These are phyloP conservation scores for Rana temporaria DNA, from an alignment of 2,113 vertebrate genomes.

Conservation along the genomic window DNA sequence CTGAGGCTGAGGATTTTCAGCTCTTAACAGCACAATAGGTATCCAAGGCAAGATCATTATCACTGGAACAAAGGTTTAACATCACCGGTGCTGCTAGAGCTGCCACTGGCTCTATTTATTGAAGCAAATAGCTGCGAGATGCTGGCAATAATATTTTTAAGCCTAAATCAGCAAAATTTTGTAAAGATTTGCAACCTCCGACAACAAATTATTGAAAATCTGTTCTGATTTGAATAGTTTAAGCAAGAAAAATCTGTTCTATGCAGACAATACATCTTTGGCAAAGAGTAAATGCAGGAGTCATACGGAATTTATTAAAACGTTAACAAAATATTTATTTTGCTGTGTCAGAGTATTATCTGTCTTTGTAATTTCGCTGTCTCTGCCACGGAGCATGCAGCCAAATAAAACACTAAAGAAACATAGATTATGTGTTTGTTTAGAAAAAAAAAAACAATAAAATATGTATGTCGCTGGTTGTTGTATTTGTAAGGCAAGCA, in stretches of 20 bases:
- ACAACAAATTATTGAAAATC: constrained; percentile 51
- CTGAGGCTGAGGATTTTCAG: constrained; percentile 39
- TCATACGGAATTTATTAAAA: constrained; percentile 25
- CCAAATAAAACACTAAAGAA: not conserved
- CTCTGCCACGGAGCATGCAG: not conserved
- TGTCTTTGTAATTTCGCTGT: constrained; percentile 38
- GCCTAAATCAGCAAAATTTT: constrained; percentile 46
- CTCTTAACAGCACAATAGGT: constrained; percentile 50
- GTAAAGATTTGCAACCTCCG: constrained; percentile 29
- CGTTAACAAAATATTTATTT: constrained; percentile 40
- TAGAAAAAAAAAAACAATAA: not conserved
- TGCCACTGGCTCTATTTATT: constrained; percentile 47
- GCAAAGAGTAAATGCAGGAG: constrained; percentile 16
- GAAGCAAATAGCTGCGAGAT: constrained; percentile 47
- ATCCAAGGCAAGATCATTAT: constrained; percentile 54
- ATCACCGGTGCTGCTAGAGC: constrained; percentile 27
- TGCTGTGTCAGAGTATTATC: constrained; percentile 23
- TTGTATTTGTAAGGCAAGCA: too few species aligned
- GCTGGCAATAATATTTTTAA: constrained; percentile 42
- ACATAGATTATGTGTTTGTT: not conserved
- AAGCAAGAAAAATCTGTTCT: constrained; percentile 8
- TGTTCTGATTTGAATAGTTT: constrained; percentile 10
- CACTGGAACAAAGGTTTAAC: constrained; percentile 52
- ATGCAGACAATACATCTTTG: constrained; percentile 23
- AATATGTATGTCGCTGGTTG: too few species aligned